phyloP scores from a whole-genome alignment of 37 sponge, comb jelly and placozoan genomes.

The Haliclona indistincta region DNA sequence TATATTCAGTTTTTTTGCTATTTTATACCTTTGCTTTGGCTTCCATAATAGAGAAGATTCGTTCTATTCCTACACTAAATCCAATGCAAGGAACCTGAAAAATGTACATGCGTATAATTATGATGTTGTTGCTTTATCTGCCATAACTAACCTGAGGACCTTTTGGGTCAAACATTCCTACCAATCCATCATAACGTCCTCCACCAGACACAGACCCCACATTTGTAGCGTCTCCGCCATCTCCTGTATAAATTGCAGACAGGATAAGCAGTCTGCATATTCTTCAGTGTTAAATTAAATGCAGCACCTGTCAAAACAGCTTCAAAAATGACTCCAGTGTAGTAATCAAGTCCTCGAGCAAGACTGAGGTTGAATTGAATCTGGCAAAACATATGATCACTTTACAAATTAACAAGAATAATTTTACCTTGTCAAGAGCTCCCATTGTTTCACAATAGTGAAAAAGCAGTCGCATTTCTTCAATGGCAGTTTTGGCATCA shows the following conservation, averaged over 20 bases:
- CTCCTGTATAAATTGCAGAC: not conserved
- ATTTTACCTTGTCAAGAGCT: conserved; percentile 20
- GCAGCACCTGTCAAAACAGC: conserved; percentile 27
- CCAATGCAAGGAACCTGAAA: conserved; percentile 97
- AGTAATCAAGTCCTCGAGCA: conserved; percentile 77
- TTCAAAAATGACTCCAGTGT: conserved; percentile 39
- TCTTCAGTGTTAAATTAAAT: not conserved
- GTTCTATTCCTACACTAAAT: conserved; percentile 96
- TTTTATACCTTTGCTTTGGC: conserved; percentile 62
- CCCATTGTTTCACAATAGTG: conserved; percentile 44
- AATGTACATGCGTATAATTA: too few relatives aligned
- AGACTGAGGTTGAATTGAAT: conserved; percentile 73
- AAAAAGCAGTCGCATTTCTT: conserved; percentile 58
- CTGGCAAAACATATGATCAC: not conserved
- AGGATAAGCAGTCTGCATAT: not conserved
- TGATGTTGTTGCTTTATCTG: too few relatives aligned
- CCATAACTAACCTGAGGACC: conserved; percentile 28
- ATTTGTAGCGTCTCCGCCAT: conserved; percentile 20
- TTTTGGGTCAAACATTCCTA: conserved; percentile 86
- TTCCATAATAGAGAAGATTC: conserved; percentile 97
- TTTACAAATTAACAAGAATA: not conserved
- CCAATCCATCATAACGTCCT: conserved; percentile 86
- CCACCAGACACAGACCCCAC: conserved; percentile 88
- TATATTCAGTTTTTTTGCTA: too few relatives aligned
- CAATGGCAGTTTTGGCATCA: conserved; percentile 24